These are phyloP conservation scores for Pristionchus fissidentatus DNA, from an alignment of 2,888 invertebrate species.

Conservation along the genomic window DNA sequence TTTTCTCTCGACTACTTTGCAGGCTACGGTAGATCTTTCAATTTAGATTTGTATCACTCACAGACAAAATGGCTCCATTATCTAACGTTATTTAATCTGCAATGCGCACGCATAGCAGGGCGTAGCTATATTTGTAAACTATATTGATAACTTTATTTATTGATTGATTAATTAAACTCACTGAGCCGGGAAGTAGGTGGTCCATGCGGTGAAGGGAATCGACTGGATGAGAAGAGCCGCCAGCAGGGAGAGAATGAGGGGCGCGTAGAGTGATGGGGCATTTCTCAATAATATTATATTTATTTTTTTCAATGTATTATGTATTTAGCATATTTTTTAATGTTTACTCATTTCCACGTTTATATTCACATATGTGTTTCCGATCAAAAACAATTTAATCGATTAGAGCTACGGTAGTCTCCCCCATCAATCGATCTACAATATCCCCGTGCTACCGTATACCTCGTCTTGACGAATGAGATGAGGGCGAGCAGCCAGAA, in stretches of 20 bases:
- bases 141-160: too few species aligned
- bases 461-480: conserved; percentile 28
- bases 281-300: too few species aligned
- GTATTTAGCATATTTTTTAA: too few species aligned
- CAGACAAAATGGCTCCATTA: not conserved
- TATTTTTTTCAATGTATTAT: too few species aligned
- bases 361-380: too few species aligned
- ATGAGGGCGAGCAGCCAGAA: conserved; percentile 45
- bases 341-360: too few species aligned
- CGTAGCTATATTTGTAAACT: too few species aligned
- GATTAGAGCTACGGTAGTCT: too few species aligned
- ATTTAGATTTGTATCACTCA: not conserved
- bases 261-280: too few species aligned
- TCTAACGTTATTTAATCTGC: not conserved
- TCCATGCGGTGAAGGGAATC: conserved; percentile 59
- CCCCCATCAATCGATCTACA: not conserved
- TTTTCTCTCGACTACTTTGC: not conserved
- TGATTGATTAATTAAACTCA: too few species aligned
- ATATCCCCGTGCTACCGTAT: not conserved
- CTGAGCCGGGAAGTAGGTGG: conserved; percentile 53
- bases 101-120: too few species aligned
- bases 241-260: conserved; percentile 56
- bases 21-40: not conserved
- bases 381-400: too few species aligned
- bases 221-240: conserved; percentile 52